Conservation (phyloP, 2,888 invertebrate genomes). For the Volucella inanis region DNA sequence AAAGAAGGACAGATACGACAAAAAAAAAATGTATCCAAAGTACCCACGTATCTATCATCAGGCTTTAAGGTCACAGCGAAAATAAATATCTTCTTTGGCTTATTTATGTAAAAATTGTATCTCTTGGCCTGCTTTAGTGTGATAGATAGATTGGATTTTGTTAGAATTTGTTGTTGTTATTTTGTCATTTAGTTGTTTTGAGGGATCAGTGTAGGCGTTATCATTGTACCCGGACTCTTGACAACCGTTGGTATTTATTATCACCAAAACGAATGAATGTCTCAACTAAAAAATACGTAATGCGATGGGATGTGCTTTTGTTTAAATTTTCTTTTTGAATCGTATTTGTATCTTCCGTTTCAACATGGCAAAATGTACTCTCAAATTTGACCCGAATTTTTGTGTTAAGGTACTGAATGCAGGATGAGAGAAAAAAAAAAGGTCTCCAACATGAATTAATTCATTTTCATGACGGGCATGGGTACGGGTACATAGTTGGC, state of each 20-base stretch:
- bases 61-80: constrained; percentile 40
- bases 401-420: constrained; percentile 38
- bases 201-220: constrained; percentile 25
- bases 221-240: background rate
- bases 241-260: constrained; percentile 10
- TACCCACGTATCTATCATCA: constrained; percentile 16
- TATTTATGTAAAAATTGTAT: constrained; percentile 53
- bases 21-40: background rate
- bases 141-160: constrained; percentile 24
- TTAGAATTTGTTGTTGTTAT: background rate
- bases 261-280: constrained; percentile 7
- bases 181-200: constrained; percentile 1
- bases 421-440: constrained; percentile 10
- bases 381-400: constrained; percentile 47
- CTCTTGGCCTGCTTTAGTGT: constrained; percentile 15
- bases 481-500: constrained; percentile 23
- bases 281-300: background rate
- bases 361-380: constrained; percentile 8
- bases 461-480: background rate
- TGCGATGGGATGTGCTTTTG: constrained; percentile 1
- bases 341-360: background rate
- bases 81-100: constrained; percentile 43
- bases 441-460: constrained; percentile 42
- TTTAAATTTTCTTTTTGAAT: background rate
- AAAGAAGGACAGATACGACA: background rate